These are phyloP conservation scores for Pilophorus perplexus DNA, from an alignment of 2,888 invertebrate genomes.

Conservation along the genomic window DNA sequence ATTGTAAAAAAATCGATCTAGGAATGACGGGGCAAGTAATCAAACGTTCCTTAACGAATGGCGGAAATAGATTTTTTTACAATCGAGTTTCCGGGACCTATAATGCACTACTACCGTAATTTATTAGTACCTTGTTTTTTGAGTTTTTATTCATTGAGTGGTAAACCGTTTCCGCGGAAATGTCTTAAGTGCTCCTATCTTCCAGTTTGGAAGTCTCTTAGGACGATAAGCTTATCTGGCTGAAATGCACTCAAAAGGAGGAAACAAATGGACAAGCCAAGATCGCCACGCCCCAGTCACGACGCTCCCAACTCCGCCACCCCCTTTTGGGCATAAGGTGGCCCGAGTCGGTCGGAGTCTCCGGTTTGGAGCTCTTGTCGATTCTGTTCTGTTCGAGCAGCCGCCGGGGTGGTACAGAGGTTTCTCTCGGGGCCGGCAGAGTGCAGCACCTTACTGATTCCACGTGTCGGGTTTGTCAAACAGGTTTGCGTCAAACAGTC, in stretches of 20 bases:
- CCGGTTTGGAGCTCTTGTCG: background rate
- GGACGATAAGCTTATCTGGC: constrained; percentile 15
- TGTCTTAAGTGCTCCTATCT: too few relatives aligned
- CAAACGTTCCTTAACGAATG: too few relatives aligned
- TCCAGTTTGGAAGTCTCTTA: too few relatives aligned
- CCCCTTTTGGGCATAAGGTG: background rate
- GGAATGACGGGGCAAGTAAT: too few relatives aligned
- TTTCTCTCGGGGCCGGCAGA: background rate
- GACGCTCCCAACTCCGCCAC: background rate
- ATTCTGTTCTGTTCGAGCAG: background rate
- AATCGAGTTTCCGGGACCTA: too few relatives aligned
- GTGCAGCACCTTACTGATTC: constrained; percentile 13
- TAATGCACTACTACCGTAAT: background rate
- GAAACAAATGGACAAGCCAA: too few relatives aligned
- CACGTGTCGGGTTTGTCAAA: constrained; percentile 5
- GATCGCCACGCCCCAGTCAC: constrained; percentile 11
- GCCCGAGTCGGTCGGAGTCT: background rate
- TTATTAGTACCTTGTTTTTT: background rate
- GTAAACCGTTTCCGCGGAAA: too few relatives aligned
- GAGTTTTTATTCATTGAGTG: too few relatives aligned
- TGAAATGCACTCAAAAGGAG: too few relatives aligned
- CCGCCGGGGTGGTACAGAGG: background rate
- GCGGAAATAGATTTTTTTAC: too few relatives aligned
- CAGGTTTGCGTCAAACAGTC: constrained; percentile 1
- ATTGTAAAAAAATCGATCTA: background rate